phyloP scores from a whole-genome alignment of 2,113 vertebrate genomes.

The Rattus rattus region DNA sequence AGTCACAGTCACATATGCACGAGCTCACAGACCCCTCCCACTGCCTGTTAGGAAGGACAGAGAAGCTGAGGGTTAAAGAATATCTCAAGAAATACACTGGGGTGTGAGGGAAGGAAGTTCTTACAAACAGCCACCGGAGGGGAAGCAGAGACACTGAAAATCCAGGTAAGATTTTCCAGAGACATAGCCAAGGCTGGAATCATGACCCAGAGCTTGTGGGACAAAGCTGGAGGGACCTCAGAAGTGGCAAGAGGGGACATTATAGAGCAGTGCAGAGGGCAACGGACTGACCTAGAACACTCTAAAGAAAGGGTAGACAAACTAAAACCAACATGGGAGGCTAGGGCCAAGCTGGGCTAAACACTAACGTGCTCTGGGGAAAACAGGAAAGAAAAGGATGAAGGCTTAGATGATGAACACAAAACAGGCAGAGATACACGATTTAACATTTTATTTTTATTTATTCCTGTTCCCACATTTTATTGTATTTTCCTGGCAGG shows the following conservation, averaged over 20 bases:
- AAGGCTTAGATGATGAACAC: slow-evolving; percentile 8
- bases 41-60: neutral
- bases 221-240: neutral
- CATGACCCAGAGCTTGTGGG: neutral
- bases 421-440: slow-evolving; percentile 34
- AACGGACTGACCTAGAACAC: neutral
- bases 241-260: neutral
- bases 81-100: neutral
- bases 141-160: neutral
- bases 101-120: neutral
- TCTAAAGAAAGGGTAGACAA: neutral
- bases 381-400: neutral
- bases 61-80: slow-evolving; percentile 2
- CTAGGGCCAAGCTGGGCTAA: neutral
- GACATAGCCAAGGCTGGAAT: neutral
- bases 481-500: slow-evolving; percentile 75
- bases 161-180: neutral
- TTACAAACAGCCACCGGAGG: neutral
- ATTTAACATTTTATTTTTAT: slow-evolving; percentile 64
- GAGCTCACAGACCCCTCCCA: neutral
- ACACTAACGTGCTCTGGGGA: neutral
- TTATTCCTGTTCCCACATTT: slow-evolving; percentile 76
- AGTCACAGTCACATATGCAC: neutral
- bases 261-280: neutral
- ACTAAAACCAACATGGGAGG: neutral